Percentiles rank a stretch among this genome's conserved stretches.
These are phyloP conservation scores for Cryptoblepharus egeriae DNA, from an alignment of 2,797 vertebrate genomes.

Conservation along the genomic window DNA sequence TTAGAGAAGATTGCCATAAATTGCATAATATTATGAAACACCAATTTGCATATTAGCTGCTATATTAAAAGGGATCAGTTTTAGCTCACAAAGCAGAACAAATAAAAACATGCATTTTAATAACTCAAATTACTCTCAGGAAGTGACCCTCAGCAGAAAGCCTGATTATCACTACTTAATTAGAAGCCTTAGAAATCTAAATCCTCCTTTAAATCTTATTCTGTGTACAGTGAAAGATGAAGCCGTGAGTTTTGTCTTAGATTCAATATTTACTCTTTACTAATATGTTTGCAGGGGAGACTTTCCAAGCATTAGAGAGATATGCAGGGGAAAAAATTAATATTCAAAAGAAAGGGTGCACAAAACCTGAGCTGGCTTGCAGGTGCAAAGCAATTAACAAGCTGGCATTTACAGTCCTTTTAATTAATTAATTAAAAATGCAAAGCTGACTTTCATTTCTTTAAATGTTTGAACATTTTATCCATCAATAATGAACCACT, in stretches of 20 bases:
- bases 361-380: slow-evolving; percentile 88
- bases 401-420: slow-evolving; percentile 94
- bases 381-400: slow-evolving; percentile 98
- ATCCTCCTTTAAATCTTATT: slow-evolving; percentile 86
- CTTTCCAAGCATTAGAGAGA: slow-evolving; percentile 87
- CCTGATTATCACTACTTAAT: slow-evolving; percentile 99
- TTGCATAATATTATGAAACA: slow-evolving; percentile 96
- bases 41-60: slow-evolving; percentile 97
- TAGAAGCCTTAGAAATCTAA: slow-evolving; percentile 94
- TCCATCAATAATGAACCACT: slow-evolving; percentile 85
- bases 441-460: slow-evolving; percentile 89
- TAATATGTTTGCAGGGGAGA: slow-evolving; percentile 93
- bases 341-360: slow-evolving; percentile 81
- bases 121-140: slow-evolving; percentile 98
- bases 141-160: slow-evolving; percentile 94
- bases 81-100: slow-evolving; percentile 94
- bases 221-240: slow-evolving; percentile 87
- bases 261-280: slow-evolving; percentile 99
- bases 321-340: slow-evolving; percentile 82
- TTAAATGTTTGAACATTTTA: slow-evolving; percentile 91
- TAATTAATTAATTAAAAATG: slow-evolving; percentile 96
- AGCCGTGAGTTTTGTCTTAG: slow-evolving; percentile 90
- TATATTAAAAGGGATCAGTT: slow-evolving; percentile 99
- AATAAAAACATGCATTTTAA: slow-evolving; percentile 97
- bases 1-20: slow-evolving; percentile 94